A percentile compares a stretch with the other conserved stretches of the same genome.
Evolutionary conservation across 2,113 vertebrate genomes (phyloP).

Genomic region (Panthera uncia): DNA sequence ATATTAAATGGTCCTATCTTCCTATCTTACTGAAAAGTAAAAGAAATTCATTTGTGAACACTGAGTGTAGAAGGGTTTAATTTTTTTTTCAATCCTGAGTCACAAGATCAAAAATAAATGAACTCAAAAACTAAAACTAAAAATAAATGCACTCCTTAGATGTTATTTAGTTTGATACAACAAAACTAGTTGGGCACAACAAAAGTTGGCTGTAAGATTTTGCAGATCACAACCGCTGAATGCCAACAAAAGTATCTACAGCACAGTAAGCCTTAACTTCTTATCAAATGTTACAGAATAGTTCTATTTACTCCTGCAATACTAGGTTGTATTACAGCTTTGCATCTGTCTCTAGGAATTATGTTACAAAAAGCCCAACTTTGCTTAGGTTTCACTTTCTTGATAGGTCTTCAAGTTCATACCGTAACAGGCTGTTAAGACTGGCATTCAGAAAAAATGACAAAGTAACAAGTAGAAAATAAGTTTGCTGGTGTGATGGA

Average conservation of each 20-base stretch:
- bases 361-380: slow-evolving; percentile 12
- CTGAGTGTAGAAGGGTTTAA: neutral
- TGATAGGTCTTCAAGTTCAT: slow-evolving; percentile 24
- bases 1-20: too few species aligned
- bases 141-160: neutral
- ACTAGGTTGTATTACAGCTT: slow-evolving; percentile 44
- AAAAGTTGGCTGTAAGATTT: slow-evolving; percentile 41
- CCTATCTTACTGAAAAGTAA: slow-evolving; percentile 54
- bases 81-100: neutral
- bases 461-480: neutral
- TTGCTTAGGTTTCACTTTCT: slow-evolving; percentile 51
- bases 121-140: neutral
- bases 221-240: slow-evolving; percentile 27
- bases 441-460: neutral
- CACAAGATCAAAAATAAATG: slow-evolving; percentile 12
- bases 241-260: slow-evolving; percentile 14
- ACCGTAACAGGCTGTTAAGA: neutral
- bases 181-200: slow-evolving; percentile 23
- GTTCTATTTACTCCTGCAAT: slow-evolving; percentile 45
- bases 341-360: slow-evolving; percentile 40
- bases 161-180: slow-evolving; percentile 28
- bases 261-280: neutral
- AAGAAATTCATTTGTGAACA: slow-evolving; percentile 65
- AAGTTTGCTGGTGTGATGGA: neutral
- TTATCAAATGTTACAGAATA: neutral